phyloP scores from a whole-genome alignment of 2,113 vertebrate species.

The Megaceryle torquata region DNA sequence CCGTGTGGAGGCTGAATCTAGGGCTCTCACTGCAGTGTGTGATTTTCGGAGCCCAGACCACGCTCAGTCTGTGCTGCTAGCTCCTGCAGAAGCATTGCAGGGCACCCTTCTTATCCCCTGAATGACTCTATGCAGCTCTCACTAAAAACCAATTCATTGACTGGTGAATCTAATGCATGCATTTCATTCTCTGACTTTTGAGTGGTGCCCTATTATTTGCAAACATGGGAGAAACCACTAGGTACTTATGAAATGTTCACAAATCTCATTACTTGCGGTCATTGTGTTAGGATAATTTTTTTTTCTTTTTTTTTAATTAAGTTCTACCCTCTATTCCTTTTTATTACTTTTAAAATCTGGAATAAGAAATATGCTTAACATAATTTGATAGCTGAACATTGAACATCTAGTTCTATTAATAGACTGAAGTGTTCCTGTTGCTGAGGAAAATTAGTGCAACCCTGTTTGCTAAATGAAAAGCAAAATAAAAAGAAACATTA shows the following conservation, averaged over 20 bases:
- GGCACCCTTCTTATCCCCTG: background rate
- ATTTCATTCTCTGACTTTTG: background rate
- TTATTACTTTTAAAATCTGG: background rate
- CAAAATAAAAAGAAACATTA: background rate
- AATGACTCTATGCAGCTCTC: background rate
- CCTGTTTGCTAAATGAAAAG: slow-evolving; percentile 12
- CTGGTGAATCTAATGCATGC: background rate
- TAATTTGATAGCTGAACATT: background rate
- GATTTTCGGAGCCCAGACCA: background rate
- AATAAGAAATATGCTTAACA: background rate
- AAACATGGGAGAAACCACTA: background rate
- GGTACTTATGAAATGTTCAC: background rate
- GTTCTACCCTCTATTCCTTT: background rate
- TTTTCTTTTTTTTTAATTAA: background rate
- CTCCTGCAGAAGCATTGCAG: background rate
- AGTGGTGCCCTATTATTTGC: background rate
- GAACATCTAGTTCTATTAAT: slow-evolving; percentile 26
- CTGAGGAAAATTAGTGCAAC: slow-evolving; percentile 18
- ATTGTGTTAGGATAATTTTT: background rate
- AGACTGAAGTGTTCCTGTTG: background rate
- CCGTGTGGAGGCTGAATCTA: background rate
- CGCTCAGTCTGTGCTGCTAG: background rate
- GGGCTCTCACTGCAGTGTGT: background rate
- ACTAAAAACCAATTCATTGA: background rate
- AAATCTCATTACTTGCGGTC: background rate